Evolutionary conservation across 2,888 invertebrate genomes (phyloP), one percentile per base, ranked within the genome.

Genomic region (Ferdinandea cuprea): DNA sequence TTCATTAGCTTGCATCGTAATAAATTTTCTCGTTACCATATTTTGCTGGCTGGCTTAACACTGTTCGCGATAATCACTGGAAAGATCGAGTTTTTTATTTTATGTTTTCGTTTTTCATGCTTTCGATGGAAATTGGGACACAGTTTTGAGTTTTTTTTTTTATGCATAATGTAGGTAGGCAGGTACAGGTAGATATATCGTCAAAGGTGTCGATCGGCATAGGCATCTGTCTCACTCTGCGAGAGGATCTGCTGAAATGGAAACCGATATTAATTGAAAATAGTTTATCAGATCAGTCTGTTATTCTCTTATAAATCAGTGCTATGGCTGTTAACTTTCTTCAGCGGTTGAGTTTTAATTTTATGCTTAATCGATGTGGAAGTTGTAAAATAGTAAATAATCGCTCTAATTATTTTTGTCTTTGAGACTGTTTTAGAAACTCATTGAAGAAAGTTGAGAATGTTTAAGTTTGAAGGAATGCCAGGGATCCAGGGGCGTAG

Each of bases 1-100:
- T 77, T 61, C 37, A 54, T 54, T 69, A 28, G 58, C 56, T n/a
- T 58, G 35, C 56, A 42, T 71, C 48, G 40, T 71, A 48, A 50
- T 50, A 59, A 30, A 48, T 63, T 52, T 63, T 69, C 54, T 69
- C 9, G 61, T 54, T 68, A 21, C 40, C n/a, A 30, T 30, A 17
- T 30, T 44, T 8, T 8, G 28, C 6, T 17, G 37, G n/a, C n/a
- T 46, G 32, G n/a, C 9, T 17, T 13, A 40, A 66, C 21, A 46
- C 48, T 40, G 69, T 13, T 30, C 50, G 21, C 25, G 9, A 58
- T 56, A 44, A 66, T 66, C 17, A 19, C 30, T 30, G 25, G 17
- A 61, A 30, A 61, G 42, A 58, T 58, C 7, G 25, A 28, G 11
- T 32, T 48, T 25, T 32, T 17, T 28, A 9, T 19, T 46, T 30